phyloP scores from a whole-genome alignment of 2,888 invertebrate species.

The Caenorhabditis sinica region DNA sequence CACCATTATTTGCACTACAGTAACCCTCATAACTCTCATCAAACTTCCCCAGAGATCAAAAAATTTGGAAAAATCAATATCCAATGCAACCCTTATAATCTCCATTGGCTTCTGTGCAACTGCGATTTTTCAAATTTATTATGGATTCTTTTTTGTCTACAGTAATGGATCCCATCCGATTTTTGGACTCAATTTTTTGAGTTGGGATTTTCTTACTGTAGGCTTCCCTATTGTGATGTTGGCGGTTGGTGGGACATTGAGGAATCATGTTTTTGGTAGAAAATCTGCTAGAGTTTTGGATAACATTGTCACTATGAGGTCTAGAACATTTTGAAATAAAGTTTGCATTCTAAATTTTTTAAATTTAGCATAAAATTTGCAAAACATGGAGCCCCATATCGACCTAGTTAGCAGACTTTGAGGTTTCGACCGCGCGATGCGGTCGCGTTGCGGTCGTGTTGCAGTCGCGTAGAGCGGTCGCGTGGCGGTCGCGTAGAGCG shows the following conservation, averaged over 20 bases:
- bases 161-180: background rate
- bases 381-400: too few relatives aligned
- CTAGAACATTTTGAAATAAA: too few relatives aligned
- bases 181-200: constrained; percentile 15
- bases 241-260: background rate
- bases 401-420: too few relatives aligned
- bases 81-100: constrained; percentile 22
- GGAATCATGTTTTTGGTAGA: constrained; percentile 3
- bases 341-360: too few relatives aligned
- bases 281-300: too few relatives aligned
- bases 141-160: constrained; percentile 25
- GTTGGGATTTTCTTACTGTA: constrained; percentile 34
- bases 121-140: constrained; percentile 34
- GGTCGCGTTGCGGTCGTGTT: too few relatives aligned
- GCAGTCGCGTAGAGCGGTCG: too few relatives aligned
- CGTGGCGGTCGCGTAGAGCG: too few relatives aligned
- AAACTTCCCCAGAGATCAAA: constrained; percentile 21
- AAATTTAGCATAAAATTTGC: too few relatives aligned
- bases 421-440: too few relatives aligned
- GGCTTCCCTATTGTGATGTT: constrained; percentile 47
- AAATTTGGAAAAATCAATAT: constrained; percentile 37
- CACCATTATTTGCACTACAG: constrained; percentile 1
- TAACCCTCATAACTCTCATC: background rate
- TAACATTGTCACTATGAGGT: too few relatives aligned
- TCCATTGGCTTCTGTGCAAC: constrained; percentile 26